A percentile compares a stretch with the other conserved stretches of the same genome.
Conservation (phyloP, 2,797 vertebrate species). For the Hippopotamyrus pictus region DNA sequence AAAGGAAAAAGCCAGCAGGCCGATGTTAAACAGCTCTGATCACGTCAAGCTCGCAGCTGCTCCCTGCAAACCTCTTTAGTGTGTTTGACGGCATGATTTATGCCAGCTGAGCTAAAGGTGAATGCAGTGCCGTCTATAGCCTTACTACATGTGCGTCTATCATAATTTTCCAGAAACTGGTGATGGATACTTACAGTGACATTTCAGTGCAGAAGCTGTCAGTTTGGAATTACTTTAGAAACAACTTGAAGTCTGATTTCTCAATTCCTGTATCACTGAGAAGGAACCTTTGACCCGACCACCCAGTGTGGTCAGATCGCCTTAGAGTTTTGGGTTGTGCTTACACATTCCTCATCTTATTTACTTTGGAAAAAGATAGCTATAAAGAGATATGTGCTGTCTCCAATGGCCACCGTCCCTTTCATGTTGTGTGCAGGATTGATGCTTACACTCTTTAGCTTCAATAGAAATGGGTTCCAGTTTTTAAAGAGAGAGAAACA, state of each 20-base stretch:
- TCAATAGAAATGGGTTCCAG: background rate
- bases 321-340: background rate
- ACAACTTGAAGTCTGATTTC: background rate
- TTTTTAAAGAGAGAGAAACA: background rate
- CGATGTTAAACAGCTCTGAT: background rate
- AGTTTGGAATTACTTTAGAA: background rate
- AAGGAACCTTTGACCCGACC: background rate
- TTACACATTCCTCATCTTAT: background rate
- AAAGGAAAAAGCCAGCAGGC: background rate
- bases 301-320: background rate
- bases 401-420: background rate
- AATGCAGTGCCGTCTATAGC: background rate
- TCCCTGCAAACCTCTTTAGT: background rate
- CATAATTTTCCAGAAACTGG: background rate
- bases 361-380: background rate
- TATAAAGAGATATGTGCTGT: background rate
- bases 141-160: background rate
- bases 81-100: background rate
- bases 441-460: background rate
- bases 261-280: background rate
- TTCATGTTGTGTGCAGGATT: background rate
- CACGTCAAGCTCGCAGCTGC: background rate
- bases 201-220: background rate
- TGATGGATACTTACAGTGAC: background rate
- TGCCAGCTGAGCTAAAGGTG: background rate